Evolutionary conservation across 1,140 invertebrate species (phyloP), one percentile per base, ranked within the genome.

Genomic region (Lepidurus apus): DNA sequence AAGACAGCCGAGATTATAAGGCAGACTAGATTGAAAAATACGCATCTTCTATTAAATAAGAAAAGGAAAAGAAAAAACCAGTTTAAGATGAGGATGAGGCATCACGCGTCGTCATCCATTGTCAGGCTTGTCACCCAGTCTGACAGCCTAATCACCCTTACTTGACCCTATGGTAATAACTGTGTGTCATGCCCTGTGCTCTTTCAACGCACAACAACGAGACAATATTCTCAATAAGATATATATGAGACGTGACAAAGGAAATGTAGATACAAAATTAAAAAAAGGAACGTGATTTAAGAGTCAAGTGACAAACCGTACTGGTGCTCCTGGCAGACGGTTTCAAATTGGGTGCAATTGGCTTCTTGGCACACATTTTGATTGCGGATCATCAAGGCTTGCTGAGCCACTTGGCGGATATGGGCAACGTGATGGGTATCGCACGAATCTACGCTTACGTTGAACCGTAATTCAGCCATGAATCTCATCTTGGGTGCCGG

Each of bases 311-410:
- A 65, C 53, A 65, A 65, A 65, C 53, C 53, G 53, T 65, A 65
- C 53, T 65, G 53, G 13, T 17, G 17, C 13, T 65, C 53, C 21
- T 65, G 53, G 53, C 53, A 65, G 13, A 65, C 53, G 7, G 53
- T 65, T 9, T 65, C 53, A 7, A 65, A 21, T 65, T 65, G 53
- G 53, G 53, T 65, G 53, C 53, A 65, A 65, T 65, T 65, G 53
- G 53, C 53, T 65, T 65, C 53, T 21, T 65, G 53, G 53, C 53
- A 65, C 53, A 65, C 53, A 65, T 65, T n/a, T 65, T 65, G 53
- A 21, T 65, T 65, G 8, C 53, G 53, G 53, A 65, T 65, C 53
- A 65, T 65, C 17, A 65, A 21, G 21, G 53, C 53, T 17, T 65
- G 53, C 10, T 65, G 53, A 21, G 53, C 21, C 9, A 65, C 53